phyloP scores from a whole-genome alignment of 2,113 vertebrate species.

The Ptilorrhoa leucosticta region DNA sequence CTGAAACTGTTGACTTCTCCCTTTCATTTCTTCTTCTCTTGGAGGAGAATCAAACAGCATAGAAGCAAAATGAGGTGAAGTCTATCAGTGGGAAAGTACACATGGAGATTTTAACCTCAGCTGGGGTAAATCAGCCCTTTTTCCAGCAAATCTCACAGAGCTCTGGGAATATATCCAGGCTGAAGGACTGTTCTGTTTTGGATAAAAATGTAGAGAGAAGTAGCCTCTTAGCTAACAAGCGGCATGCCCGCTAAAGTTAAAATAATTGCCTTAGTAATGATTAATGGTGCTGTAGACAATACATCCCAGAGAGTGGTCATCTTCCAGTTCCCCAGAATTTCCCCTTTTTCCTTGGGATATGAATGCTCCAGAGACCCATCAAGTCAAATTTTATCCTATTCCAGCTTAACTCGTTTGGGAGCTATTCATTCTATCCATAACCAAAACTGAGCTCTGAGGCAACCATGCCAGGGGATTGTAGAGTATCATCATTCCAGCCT shows the following conservation, averaged over 20 bases:
- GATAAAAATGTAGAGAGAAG: neutral
- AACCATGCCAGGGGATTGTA: rapidly evolving
- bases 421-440: neutral
- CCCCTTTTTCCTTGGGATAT: neutral
- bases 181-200: neutral
- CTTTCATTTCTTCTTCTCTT: neutral
- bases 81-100: neutral
- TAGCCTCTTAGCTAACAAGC: neutral
- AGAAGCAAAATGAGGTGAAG: neutral
- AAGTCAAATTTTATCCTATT: neutral
- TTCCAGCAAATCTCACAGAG: neutral
- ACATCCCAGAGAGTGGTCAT: neutral
- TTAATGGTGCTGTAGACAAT: neutral
- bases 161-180: neutral
- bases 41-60: neutral
- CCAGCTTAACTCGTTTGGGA: neutral
- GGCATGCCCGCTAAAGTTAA: neutral
- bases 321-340: neutral
- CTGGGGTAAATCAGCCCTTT: neutral
- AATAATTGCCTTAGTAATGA: neutral
- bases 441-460: neutral
- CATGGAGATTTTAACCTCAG: neutral
- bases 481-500: neutral
- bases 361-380: neutral
- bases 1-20: neutral